Base-by-base conservation (phyloP, 1,140 invertebrate species). In the Ostrea edulis region DNA sequence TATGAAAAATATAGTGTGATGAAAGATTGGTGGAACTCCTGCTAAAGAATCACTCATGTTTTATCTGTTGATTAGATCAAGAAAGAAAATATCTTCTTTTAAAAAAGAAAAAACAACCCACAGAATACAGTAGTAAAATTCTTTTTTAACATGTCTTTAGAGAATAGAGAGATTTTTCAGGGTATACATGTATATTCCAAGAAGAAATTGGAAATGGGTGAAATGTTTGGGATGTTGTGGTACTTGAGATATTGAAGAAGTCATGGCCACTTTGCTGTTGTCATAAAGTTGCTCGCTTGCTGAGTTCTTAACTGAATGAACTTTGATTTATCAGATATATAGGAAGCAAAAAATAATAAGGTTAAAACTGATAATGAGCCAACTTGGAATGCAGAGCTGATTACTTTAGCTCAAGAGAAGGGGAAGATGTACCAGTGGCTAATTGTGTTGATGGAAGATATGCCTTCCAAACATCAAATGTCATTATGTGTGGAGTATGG, bases 361-460 rank as follows among this genome's bases (percentile, higher is more conserved):
- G 68, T 77, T 77, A 77, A 77, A 77, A 35, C 68, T 77, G 68
- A 77, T 77, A 77, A 77, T 77, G 68, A 77, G 68, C 68, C 35
- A 77, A 35, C 22, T 17, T 77, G 68, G 25, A 29, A 77, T 29
- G 68, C 14, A 35, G 68, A 25, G 1, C 25, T 35, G 68, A 77
- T 77, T 77, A 35, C 25, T 14, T 25, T 77, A 77, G 25, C 25
- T 12, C n/a, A 8, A 35, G 68, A 77, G 68, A 77, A 20, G 29
- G 29, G 29, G 8, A 35, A 25, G 14, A 25, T 22, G 35, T 77
- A 77, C 22, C 68, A 77, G 8, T 77, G 68, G 68, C 25, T 77
- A 77, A 77, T 77, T 77, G 7, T 35, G 68, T 44, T 77, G 68
- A 25, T 77, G 22, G 68, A 77, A 77, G 55, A 17, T 62, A 20